Evolutionary conservation across 1,140 invertebrate species (phyloP).

Genomic region (Chrysoperla carnea): DNA sequence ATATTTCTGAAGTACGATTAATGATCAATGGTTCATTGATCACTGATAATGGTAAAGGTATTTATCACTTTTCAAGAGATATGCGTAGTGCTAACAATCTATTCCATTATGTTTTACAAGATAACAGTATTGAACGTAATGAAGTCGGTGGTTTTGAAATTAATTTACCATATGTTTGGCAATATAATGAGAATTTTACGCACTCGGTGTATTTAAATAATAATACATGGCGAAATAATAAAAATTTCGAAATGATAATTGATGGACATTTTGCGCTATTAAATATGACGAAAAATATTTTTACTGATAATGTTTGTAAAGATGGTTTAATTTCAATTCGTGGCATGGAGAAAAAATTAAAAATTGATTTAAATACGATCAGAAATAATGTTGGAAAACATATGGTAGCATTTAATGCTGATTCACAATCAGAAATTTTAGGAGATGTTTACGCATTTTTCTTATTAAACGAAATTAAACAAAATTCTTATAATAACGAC

Average conservation of each 20-base stretch:
- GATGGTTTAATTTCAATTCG: conserved; percentile 64
- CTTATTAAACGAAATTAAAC: conserved; percentile 55
- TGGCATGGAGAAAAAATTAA: conserved; percentile 94
- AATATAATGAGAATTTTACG: conserved; percentile 87
- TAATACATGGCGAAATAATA: conserved; percentile 71
- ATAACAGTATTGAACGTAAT: conserved; percentile 76
- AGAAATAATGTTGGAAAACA: conserved; percentile 66
- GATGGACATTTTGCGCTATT: conserved; percentile 81
- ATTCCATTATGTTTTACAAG: conserved; percentile 82
- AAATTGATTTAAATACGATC: conserved; percentile 62
- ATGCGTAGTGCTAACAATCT: conserved; percentile 83
- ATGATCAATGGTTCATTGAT: conserved; percentile 74
- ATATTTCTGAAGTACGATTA: conserved; percentile 67
- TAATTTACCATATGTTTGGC: conserved; percentile 80
- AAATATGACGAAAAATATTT: conserved; percentile 70
- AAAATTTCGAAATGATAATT: conserved; percentile 67
- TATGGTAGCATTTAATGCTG: conserved; percentile 74
- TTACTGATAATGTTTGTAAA: conserved; percentile 71
- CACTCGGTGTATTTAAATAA: conserved; percentile 75
- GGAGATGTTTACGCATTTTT: conserved; percentile 69
- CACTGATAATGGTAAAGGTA: conserved; percentile 65
- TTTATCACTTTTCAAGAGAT: conserved; percentile 77
- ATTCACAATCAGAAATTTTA: conserved; percentile 87
- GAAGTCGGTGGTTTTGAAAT: conserved; percentile 67
- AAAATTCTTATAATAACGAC: conserved; percentile 36